Conservation (phyloP, 2,113 vertebrate genomes). For the Gnathonemus longibarbis region DNA sequence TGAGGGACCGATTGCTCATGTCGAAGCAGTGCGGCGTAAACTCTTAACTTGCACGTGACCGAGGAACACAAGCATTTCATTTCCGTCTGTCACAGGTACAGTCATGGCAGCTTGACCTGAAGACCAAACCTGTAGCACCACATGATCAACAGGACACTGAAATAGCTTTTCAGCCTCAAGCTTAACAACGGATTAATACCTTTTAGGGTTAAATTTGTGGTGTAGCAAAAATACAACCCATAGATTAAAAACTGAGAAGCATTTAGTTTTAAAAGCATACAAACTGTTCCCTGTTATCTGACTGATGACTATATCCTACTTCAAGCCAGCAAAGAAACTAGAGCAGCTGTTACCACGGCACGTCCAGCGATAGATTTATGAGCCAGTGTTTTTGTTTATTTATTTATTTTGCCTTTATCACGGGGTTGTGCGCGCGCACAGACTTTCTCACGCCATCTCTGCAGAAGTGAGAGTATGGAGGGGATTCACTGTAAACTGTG, state of each 20-base stretch:
- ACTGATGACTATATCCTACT: not conserved
- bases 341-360: not conserved
- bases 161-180: not conserved
- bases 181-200: not conserved
- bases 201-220: not conserved
- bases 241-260: not conserved
- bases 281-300: not conserved
- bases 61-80: not conserved
- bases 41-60: not conserved
- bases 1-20: not conserved
- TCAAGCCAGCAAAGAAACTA: not conserved
- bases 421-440: not conserved
- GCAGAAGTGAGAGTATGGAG: not conserved
- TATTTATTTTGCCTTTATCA: not conserved
- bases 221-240: not conserved
- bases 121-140: not conserved
- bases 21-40: not conserved
- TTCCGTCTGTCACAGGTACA: not conserved
- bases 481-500: not conserved
- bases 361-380: not conserved
- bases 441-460: not conserved
- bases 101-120: not conserved
- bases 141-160: not conserved
- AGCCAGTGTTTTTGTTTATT: not conserved
- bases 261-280: not conserved